Evolutionary conservation across 2,888 invertebrate genomes (phyloP), one percentile per base, ranked within the genome.

Genomic region (Hirudinaria manillensis): DNA sequence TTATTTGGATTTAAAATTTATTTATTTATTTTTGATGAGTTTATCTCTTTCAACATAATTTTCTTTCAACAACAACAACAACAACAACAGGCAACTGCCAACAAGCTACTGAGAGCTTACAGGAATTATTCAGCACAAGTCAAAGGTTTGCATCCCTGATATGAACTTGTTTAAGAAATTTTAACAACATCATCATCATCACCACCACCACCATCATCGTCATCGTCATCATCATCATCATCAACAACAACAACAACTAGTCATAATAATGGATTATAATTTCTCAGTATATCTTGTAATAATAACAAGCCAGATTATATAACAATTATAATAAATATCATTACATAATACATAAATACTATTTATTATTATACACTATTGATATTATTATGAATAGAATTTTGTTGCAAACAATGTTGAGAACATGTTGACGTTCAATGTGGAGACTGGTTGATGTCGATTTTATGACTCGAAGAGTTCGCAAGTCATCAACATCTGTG

Each of bases 131-230:
- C 65, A 10, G 7, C 45, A 4, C 72, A 72, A 36, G 36, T 72
- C 16, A 72, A 72, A 72, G 72, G 72, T 72, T 53, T n/a, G 51
- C 38, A 38, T 38, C n/a, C n/a, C n/a, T 3, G 38, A 38, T 38
- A n/a, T 67, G 24, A 67, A 67, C 27, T 21, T 32, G 24, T 27
- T 21, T 65, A 65, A 13, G 24, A 65, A 16, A n/a, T 24, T n/a
- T 10, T 10, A 38, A 6, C 38, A 38, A 6, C 38, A 38, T 38
- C 38, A 38, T 38, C 38, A 38, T 38, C 38, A 10, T 38, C 38
- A 10, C 10, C 38, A 10, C 10, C 38, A 10, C 10, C 38, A 10
- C 10, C 38, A 38, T 38, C 38, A 38, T 38, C 38, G 10, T 38
- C 38, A 10, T 38, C 38, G 38, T 38, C 38, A 38, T 38, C 10